phyloP scores from a whole-genome alignment of 2,888 invertebrate species.

The Isotomurus palustris region DNA sequence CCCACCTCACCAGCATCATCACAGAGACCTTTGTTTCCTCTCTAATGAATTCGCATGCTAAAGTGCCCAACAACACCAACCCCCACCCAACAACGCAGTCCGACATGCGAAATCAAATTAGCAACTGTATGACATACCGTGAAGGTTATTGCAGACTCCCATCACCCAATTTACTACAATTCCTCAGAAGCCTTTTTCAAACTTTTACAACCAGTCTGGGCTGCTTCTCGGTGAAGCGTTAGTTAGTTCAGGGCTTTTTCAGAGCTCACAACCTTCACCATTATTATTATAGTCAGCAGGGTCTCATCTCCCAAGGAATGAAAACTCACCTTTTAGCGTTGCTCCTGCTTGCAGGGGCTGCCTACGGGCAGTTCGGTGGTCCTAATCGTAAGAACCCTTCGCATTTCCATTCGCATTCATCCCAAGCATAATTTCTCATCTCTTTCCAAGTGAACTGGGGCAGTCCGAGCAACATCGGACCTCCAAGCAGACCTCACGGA shows the following conservation, averaged over 20 bases:
- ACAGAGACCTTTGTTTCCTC: too few species aligned
- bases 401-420: neutral
- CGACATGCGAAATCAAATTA: too few species aligned
- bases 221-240: neutral
- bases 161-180: too few species aligned
- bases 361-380: conserved; percentile 36
- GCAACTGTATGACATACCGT: too few species aligned
- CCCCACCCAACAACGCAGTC: too few species aligned
- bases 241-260: neutral
- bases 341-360: conserved; percentile 29
- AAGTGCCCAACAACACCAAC: too few species aligned
- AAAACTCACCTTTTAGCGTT: conserved; percentile 22
- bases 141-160: too few species aligned
- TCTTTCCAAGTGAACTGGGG: conserved; percentile 32
- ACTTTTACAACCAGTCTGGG: conserved; percentile 7
- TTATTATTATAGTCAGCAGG: neutral
- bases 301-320: conserved; percentile 13
- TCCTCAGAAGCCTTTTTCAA: too few species aligned
- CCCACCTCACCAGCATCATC: too few species aligned
- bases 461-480: conserved; percentile 13
- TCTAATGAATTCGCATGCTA: too few species aligned
- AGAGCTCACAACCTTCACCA: neutral
- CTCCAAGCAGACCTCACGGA: conserved; percentile 18
- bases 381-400: conserved; percentile 26
- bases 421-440: neutral